These are phyloP conservation scores for Anadara kagoshimensis DNA, from an alignment of 1,140 invertebrate genomes.

Conservation along the genomic window DNA sequence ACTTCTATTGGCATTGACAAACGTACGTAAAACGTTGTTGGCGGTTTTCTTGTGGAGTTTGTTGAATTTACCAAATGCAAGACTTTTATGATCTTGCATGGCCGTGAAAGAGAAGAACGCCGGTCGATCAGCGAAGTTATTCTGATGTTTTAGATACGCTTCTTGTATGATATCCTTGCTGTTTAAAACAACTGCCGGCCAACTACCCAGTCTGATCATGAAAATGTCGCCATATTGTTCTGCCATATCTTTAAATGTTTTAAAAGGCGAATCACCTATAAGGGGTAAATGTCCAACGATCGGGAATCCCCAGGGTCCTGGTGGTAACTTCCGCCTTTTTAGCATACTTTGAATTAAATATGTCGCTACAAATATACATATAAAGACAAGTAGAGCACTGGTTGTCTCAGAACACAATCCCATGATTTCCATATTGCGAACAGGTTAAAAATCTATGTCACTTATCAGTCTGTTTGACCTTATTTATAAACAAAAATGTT, in stretches of 20 bases:
- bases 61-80: constrained; percentile 33
- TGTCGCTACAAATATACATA: too few relatives aligned
- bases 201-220: constrained; percentile 46
- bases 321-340: constrained; percentile 28
- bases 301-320: constrained; percentile 57
- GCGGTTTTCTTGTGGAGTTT: constrained; percentile 39
- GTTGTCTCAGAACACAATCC: too few relatives aligned
- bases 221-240: constrained; percentile 52
- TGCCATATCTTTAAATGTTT: constrained; percentile 25
- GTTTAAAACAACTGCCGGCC: constrained; percentile 47
- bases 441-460: too few relatives aligned
- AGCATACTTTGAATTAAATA: not conserved
- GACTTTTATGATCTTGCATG: constrained; percentile 11
- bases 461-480: too few relatives aligned
- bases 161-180: constrained; percentile 42
- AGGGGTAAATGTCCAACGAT: constrained; percentile 57
- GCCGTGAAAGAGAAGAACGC: constrained; percentile 33
- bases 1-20: constrained; percentile 23
- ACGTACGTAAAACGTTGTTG: constrained; percentile 31
- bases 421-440: too few relatives aligned
- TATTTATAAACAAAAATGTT: too few relatives aligned
- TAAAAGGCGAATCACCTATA: constrained; percentile 36
- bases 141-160: constrained; percentile 33
- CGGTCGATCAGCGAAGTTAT: constrained; percentile 50
- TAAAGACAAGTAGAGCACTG: too few relatives aligned